Base-by-base conservation (phyloP, 2,888 invertebrate genomes). In the Phania funesta region DNA sequence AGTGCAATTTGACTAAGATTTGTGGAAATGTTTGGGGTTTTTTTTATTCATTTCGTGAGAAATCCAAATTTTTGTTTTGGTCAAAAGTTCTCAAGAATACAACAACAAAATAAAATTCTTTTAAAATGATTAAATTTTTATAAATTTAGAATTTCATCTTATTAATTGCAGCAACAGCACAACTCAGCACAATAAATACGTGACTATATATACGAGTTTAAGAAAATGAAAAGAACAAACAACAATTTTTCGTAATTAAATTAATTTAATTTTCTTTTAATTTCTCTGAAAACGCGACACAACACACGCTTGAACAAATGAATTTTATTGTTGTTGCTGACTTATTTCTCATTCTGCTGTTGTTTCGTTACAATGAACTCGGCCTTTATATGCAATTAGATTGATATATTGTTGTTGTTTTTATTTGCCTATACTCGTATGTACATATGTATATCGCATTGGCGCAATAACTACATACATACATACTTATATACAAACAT, bases 161-260 rank as follows among this genome's bases (percentile, higher is more conserved):
- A 16, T 13, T 38, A 13, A 58, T 18, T 56, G 38, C 29, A 11
- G 20, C 58, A 71, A 65, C 44, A 38, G 22, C 5, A 44, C 54
- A 29, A n/a, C 16, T 32, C 13, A 60, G 11, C 22, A 44, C 22
- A 56, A 74, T 22, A 44, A 52, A 8, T n/a, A 24, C 6, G 7
- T 46, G 20, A 35, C 38, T 9, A 18, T 54, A 13, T 68, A 52
- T 70, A 3, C 35, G 4, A 7, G 9, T 58, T 58, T 46, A 48
- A 70, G 48, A 58, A 58, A 46, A 70, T 20, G 11, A 41, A 3
- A 50, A 18, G 0, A 50, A 32, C 35, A 68, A 22, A 44, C 24
- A 52, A 22, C 9, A 48, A 65, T 38, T 52, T 70, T 78, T 78
- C 65, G 56, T 78, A 78, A 71, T 79, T 32, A 74, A 62, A 74